Evolutionary conservation across 2,113 vertebrate species (phyloP).

Genomic region (Osmerus eperlanus): DNA sequence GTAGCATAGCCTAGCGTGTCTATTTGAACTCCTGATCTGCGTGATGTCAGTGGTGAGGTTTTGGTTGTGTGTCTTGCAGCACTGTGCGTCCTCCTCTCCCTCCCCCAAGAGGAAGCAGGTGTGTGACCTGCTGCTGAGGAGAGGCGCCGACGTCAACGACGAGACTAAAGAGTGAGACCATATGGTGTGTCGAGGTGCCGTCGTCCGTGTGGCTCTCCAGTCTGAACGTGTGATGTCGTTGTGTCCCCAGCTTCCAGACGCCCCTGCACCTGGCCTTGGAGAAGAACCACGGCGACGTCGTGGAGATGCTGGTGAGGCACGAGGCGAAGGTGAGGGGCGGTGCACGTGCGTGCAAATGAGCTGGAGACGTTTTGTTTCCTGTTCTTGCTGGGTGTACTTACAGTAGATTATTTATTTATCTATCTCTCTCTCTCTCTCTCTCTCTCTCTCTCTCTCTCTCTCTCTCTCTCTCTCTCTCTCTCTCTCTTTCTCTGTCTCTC

Average conservation of each 20-base stretch:
- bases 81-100: slow-evolving; percentile 87
- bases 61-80: slow-evolving; percentile 68
- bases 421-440: not conserved
- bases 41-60: too few relatives aligned
- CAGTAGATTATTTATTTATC: not conserved
- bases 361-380: too few relatives aligned
- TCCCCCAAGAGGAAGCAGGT: slow-evolving; percentile 94
- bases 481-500: not conserved
- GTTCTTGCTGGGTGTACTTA: too few relatives aligned
- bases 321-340: slow-evolving; percentile 84
- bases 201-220: too few relatives aligned
- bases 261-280: slow-evolving; percentile 95
- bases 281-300: slow-evolving; percentile 94
- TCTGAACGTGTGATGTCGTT: not conserved
- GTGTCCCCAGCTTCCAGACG: slow-evolving; percentile 86
- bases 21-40: too few relatives aligned
- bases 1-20: too few relatives aligned
- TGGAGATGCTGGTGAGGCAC: slow-evolving; percentile 96
- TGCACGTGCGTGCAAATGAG: not conserved
- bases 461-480: not conserved
- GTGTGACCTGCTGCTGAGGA: slow-evolving; percentile 88
- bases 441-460: not conserved
- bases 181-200: too few relatives aligned
- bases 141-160: slow-evolving; percentile 92
- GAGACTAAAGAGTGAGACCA: slow-evolving; percentile 91